These are phyloP conservation scores for Stenopsyche tienmushanensis DNA, from an alignment of 1,140 invertebrate species.

Conservation along the genomic window DNA sequence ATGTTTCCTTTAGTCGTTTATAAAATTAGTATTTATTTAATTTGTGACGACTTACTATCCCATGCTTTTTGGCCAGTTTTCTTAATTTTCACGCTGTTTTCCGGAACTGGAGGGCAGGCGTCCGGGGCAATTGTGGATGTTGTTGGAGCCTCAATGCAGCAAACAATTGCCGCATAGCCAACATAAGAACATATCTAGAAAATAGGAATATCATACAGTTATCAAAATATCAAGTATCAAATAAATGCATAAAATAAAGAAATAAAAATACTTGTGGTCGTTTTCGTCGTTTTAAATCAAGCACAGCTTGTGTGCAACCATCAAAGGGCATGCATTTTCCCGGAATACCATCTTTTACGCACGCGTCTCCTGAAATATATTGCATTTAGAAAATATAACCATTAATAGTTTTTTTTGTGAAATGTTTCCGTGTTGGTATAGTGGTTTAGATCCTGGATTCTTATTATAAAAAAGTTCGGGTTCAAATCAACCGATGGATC, in stretches of 20 bases:
- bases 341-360: neutral
- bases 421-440: no score
- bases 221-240: no score
- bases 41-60: slow-evolving; percentile 20
- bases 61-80: slow-evolving; percentile 27
- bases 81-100: slow-evolving; percentile 2
- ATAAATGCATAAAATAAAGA: neutral
- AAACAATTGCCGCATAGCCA: neutral
- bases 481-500: no score
- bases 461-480: no score
- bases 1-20: no score
- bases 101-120: slow-evolving; percentile 3
- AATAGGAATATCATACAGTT: neutral
- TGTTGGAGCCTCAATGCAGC: neutral
- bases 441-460: no score
- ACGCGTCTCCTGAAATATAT: neutral
- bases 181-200: slow-evolving; percentile 3
- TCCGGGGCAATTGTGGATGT: neutral
- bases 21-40: neutral
- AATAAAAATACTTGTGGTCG: neutral
- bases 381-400: no score
- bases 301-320: neutral
- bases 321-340: neutral
- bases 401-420: no score
- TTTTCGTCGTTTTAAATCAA: neutral